Percentiles rank a stretch among this genome's conserved stretches.
Evolutionary conservation across 64 coral and sea anemone genomes (phyloP).

Genomic region (Actinia tenebrosa): DNA sequence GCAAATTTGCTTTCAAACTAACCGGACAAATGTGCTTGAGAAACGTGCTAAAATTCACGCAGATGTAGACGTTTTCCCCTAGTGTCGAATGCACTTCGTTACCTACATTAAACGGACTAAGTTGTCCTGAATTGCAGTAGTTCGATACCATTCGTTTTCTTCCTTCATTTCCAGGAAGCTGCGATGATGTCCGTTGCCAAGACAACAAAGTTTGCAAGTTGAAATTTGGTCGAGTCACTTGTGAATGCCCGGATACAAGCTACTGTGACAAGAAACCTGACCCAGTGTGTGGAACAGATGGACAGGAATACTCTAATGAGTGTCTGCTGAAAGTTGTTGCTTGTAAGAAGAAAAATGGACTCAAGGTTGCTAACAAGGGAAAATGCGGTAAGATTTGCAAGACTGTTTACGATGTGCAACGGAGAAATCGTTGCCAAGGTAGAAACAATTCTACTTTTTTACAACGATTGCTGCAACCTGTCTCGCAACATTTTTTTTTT

Average conservation of each 20-base stretch:
- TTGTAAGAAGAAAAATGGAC: background rate
- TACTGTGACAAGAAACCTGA: conserved; percentile 40
- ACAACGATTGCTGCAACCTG: no score
- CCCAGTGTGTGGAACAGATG: conserved; percentile 58
- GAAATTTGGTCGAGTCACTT: conserved; percentile 13
- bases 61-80: background rate
- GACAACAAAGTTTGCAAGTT: conserved; percentile 46
- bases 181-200: conserved; percentile 33
- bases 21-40: no score
- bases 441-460: no score
- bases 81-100: background rate
- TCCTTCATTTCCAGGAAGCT: conserved; percentile 12
- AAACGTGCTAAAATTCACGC: no score
- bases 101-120: no score
- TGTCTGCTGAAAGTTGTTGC: conserved; percentile 39
- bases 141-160: background rate
- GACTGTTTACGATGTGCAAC: no score
- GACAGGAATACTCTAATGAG: conserved; percentile 45
- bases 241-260: conserved; percentile 40
- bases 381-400: conserved; percentile 30
- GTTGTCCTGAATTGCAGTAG: background rate
- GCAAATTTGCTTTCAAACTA: no score
- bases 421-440: no score
- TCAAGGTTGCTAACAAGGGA: conserved; percentile 37
- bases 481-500: no score